phyloP scores from a whole-genome alignment of 1,140 invertebrate species.

The Harlomillsia oculata region DNA sequence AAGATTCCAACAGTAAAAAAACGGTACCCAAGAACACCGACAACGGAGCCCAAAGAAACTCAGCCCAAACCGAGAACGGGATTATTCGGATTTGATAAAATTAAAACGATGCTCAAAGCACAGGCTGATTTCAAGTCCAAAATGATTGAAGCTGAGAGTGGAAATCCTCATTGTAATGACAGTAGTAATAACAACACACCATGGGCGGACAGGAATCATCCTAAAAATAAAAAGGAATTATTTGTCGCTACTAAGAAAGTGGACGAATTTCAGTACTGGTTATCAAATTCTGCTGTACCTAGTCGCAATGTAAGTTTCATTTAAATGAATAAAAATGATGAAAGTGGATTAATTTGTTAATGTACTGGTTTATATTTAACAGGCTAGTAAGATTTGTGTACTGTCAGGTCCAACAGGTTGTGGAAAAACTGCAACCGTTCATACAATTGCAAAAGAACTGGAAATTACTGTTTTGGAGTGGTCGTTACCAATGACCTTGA shows the following conservation, averaged over 20 bases:
- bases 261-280: constrained; percentile 15
- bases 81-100: no score
- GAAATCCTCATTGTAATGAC: no score
- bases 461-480: constrained; percentile 26
- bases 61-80: no score
- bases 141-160: no score
- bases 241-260: constrained; percentile 33
- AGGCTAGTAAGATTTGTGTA: constrained; percentile 9
- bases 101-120: no score
- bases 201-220: constrained; percentile 24
- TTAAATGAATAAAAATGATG: neutral
- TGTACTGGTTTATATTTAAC: neutral
- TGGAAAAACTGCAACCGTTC: constrained; percentile 31
- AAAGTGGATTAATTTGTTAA: neutral
- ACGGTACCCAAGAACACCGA: no score
- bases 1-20: no score
- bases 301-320: neutral
- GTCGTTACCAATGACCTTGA: constrained; percentile 22
- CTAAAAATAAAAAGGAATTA: constrained; percentile 8
- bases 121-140: no score
- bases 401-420: constrained; percentile 21
- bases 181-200: no score
- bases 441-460: constrained; percentile 11
- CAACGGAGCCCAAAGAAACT: no score
- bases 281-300: neutral